Conservation (phyloP, 2,797 vertebrate genomes). For the Sternarchorhynchus goeldii region DNA sequence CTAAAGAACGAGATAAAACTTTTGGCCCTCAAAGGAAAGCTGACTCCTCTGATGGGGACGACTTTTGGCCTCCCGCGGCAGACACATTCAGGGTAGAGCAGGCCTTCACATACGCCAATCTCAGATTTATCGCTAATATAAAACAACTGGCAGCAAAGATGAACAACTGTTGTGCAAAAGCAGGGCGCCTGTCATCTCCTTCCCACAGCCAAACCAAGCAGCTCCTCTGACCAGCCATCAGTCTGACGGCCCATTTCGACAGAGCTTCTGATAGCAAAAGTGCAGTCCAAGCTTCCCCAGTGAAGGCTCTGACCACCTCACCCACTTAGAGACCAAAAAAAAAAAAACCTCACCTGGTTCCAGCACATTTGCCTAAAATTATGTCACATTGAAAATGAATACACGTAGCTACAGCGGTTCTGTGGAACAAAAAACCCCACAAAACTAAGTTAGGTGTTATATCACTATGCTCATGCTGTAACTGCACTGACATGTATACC, state of each 20-base stretch:
- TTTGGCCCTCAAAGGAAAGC: slow-evolving; percentile 15
- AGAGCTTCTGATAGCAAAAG: neutral
- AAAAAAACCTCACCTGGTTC: neutral
- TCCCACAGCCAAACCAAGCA: slow-evolving; percentile 10
- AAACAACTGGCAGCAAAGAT: slow-evolving; percentile 29
- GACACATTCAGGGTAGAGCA: neutral
- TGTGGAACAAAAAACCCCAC: neutral
- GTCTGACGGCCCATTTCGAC: slow-evolving; percentile 1
- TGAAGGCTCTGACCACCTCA: neutral
- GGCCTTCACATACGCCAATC: neutral
- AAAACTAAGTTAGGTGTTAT: neutral
- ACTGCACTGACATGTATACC: neutral
- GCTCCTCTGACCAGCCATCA: neutral
- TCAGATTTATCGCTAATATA: slow-evolving; percentile 33
- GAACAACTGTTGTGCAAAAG: neutral
- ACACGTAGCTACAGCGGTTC: neutral
- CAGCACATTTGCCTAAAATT: neutral
- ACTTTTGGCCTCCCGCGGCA: neutral
- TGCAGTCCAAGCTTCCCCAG: neutral
- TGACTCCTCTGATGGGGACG: neutral
- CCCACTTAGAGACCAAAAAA: neutral
- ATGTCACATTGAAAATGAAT: neutral
- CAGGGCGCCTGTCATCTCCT: slow-evolving; percentile 10
- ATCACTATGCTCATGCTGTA: neutral
- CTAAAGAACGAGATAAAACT: neutral